phyloP scores from a whole-genome alignment of 2,113 vertebrate genomes.

The Speoplatyrhinus poulsoni region DNA sequence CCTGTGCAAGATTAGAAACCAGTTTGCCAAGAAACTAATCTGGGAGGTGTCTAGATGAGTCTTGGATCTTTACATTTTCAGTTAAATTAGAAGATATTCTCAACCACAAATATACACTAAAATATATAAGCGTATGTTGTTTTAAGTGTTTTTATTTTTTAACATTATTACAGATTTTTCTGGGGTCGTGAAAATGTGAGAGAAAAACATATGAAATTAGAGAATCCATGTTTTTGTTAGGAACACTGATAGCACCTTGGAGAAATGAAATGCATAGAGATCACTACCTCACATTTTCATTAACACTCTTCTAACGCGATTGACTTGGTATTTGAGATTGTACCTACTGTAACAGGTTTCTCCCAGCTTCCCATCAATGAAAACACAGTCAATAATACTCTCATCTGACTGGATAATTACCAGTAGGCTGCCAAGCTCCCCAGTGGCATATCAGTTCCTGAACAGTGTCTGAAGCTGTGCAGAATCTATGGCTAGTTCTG shows the following conservation, averaged over 20 bases:
- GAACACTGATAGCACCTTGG: conserved; percentile 2
- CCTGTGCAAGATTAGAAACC: no score
- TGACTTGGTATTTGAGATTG: conserved; percentile 36
- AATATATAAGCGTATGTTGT: no score
- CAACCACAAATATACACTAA: no score
- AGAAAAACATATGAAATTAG: no score
- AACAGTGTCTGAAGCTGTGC: conserved; percentile 19
- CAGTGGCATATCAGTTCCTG: conserved; percentile 27
- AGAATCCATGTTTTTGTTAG: no score
- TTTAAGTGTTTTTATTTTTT: no score
- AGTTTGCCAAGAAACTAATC: no score
- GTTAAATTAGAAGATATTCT: no score
- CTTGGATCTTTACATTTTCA: no score
- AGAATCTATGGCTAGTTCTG: background rate
- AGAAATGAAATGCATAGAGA: conserved; percentile 26
- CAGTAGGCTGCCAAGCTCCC: conserved; percentile 24
- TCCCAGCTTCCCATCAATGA: conserved; percentile 18
- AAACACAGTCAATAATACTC: conserved; percentile 41
- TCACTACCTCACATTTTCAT: conserved; percentile 29
- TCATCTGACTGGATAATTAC: conserved; percentile 41
- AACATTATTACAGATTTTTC: no score
- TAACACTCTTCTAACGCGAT: conserved; percentile 35
- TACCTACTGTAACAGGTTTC: conserved; percentile 15
- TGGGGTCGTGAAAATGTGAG: no score
- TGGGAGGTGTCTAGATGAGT: no score